Conservation (phyloP, 2,113 vertebrate species). For the Loxodonta africana region DNA sequence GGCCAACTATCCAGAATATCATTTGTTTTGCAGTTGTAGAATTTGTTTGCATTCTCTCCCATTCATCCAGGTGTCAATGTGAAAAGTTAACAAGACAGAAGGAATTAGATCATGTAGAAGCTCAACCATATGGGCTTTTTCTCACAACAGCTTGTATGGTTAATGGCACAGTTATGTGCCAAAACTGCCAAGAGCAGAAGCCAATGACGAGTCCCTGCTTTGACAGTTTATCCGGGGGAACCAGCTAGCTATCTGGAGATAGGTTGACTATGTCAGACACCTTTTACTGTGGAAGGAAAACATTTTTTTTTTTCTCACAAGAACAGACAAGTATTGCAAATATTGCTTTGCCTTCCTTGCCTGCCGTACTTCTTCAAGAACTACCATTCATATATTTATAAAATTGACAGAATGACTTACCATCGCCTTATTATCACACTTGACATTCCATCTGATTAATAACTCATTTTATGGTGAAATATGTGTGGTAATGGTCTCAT, state of each 20-base stretch:
- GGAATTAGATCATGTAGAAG: not conserved
- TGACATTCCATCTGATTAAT: not conserved
- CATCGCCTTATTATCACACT: not conserved
- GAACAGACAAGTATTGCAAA: not conserved
- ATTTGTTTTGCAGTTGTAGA: not conserved
- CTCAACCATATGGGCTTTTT: not conserved
- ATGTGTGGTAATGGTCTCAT: not conserved
- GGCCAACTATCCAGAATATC: not conserved
- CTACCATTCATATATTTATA: not conserved
- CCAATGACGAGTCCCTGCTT: not conserved
- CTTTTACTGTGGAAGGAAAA: not conserved
- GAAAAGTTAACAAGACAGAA: not conserved
- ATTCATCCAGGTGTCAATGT: not conserved
- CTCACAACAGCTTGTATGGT: not conserved
- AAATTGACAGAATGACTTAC: not conserved
- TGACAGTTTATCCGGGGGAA: not conserved
- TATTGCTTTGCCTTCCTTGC: not conserved
- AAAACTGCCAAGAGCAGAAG: not conserved
- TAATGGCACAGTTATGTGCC: not conserved
- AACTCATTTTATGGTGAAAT: not conserved
- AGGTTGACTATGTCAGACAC: not conserved
- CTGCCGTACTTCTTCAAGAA: not conserved
- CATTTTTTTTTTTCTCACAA: not conserved
- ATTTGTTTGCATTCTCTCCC: not conserved
- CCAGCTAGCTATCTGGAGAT: not conserved